phyloP scores from a whole-genome alignment of 2,113 vertebrate species.

The Orientallactaga bullata region DNA sequence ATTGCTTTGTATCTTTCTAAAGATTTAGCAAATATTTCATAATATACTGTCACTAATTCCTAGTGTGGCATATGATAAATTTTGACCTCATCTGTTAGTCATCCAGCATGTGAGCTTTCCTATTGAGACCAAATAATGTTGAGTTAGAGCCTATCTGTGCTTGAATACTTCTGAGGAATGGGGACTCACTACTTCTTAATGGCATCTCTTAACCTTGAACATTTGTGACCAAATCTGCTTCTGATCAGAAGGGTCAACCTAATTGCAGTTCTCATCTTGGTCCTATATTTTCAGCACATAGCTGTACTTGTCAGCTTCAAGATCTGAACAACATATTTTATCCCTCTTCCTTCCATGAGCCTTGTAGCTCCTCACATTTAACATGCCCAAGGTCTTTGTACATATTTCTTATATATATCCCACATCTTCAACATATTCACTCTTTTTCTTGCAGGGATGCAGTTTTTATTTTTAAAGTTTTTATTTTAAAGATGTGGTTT shows the following conservation, averaged over 20 bases:
- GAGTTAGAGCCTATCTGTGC: no score
- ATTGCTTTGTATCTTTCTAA: background rate
- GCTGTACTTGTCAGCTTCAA: background rate
- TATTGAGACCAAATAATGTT: background rate
- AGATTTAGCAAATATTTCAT: background rate
- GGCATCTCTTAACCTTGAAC: background rate
- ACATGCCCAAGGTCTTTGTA: background rate
- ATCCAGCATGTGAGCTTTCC: background rate
- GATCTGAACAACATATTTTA: background rate
- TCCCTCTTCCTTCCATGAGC: fast-evolving
- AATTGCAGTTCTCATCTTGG: background rate
- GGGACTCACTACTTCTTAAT: background rate
- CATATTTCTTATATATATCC: background rate
- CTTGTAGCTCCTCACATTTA: background rate
- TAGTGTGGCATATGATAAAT: background rate
- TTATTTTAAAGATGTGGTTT: background rate
- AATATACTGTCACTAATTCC: no score
- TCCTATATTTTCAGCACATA: background rate
- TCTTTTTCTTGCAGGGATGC: background rate
- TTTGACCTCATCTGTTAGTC: background rate
- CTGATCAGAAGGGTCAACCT: background rate
- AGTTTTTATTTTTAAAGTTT: no score
- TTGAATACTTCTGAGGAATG: background rate
- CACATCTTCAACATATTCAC: background rate
- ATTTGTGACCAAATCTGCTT: background rate